Evolutionary conservation across 2,113 vertebrate species (phyloP), one percentile per base, ranked within the genome.

Genomic region (Heterocephalus glaber): DNA sequence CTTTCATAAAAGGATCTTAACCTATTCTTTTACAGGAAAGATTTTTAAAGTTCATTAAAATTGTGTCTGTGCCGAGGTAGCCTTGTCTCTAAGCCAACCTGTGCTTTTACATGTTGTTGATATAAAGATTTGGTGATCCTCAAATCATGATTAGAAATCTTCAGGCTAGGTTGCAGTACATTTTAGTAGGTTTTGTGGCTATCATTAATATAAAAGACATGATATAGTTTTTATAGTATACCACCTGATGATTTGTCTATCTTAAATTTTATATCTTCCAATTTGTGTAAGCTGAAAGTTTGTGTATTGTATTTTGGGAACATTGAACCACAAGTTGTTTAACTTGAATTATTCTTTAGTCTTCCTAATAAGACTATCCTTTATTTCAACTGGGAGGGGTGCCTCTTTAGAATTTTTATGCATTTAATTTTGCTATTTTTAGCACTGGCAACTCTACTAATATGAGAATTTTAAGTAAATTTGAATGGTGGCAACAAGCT

Each of bases 391-490:
- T 44, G 58, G 22, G 33, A 86, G 1, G 11, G 8, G 33, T 70
- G 5, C 4, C 95, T 41, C 2, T 38, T 84, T 52, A 5, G 33
- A 8, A 35, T 52, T 30, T 90, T 70, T 6, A 81, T 82, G 72
- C 77, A 76, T 52, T 79, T 76, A 1, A 24, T n/a, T 92, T 94
- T 88, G 6, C 33, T 70, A 49, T 60, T 68, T 87, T 84, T 70
- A 90, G 47, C 6, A 54, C 19, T 89, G 54, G 26, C 30, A 82
- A 70, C 33, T 86, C 41, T 93, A 14, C 41, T 88, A 88, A 82
- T 17, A 54, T 17, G 33, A 86, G 26, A 58, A 82, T 35, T 66
- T 66, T 91, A 74, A 94, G 90, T 94, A 92, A 88, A 70, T 84
- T 35, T 79, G 33, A 3, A 38, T 90, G 38, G 26, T 77, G 60